Evolutionary conservation across 2,797 vertebrate species (phyloP).

Genomic region (Sciurus carolinensis): DNA sequence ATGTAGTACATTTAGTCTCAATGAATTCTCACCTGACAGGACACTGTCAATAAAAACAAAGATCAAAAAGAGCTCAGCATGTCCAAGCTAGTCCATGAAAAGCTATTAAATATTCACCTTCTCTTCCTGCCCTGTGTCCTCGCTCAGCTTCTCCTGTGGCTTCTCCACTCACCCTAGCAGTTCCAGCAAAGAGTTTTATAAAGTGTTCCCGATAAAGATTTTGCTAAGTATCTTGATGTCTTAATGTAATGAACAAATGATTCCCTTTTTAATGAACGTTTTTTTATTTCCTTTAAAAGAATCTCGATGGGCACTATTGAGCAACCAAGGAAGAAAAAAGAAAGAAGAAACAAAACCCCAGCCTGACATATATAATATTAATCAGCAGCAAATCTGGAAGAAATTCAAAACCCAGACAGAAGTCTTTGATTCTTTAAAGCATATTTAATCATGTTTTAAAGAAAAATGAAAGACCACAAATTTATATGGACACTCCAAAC

Average conservation of each 20-base stretch:
- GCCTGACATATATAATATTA: constrained; percentile 58
- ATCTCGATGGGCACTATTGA: constrained; percentile 37
- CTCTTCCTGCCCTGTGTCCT: not conserved
- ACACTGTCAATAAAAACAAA: not conserved
- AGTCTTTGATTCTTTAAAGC: constrained; percentile 76
- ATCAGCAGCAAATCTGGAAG: constrained; percentile 84
- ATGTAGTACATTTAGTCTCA: not conserved
- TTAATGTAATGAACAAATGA: constrained; percentile 39
- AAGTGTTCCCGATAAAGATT: constrained; percentile 53
- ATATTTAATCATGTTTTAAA: constrained; percentile 79
- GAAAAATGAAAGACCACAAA: constrained; percentile 80
- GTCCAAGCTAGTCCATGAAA: not conserved
- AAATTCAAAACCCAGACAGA: constrained; percentile 66
- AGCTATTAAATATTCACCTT: not conserved
- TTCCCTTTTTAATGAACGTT: constrained; percentile 38
- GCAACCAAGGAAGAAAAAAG: constrained; percentile 39
- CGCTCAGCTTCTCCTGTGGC: constrained; percentile 19
- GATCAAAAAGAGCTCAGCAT: not conserved
- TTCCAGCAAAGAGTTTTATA: not conserved
- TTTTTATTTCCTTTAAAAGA: constrained; percentile 43
- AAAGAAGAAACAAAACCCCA: constrained; percentile 27
- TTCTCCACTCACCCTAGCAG: not conserved
- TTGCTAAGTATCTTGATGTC: constrained; percentile 39
- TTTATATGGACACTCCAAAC: constrained; percentile 78
- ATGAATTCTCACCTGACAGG: not conserved